These are phyloP conservation scores for Prionace glauca DNA, from an alignment of 2,797 vertebrate species.

Conservation along the genomic window DNA sequence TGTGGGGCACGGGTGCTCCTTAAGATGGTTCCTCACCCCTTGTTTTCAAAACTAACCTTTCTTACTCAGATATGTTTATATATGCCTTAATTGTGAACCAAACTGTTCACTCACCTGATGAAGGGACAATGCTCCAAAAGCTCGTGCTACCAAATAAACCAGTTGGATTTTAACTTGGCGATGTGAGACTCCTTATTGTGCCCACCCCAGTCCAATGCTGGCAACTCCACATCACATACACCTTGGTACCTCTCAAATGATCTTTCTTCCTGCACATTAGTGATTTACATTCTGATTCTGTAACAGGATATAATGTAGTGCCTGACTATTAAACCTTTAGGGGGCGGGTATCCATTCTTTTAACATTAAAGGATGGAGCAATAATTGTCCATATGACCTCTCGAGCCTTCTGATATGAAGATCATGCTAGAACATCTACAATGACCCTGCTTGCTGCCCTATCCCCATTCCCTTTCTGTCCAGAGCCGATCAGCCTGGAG, in stretches of 20 bases:
- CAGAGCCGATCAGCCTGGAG: too few species aligned
- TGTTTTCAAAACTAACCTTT: background rate
- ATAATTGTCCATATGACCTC: background rate
- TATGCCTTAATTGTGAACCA: too few species aligned
- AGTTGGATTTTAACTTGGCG: too few species aligned
- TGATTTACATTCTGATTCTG: background rate
- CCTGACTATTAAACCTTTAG: background rate
- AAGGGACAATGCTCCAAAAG: too few species aligned
- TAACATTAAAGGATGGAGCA: background rate
- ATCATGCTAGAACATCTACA: background rate
- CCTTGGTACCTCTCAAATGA: background rate
- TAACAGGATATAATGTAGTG: background rate
- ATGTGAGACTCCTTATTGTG: too few species aligned
- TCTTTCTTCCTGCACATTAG: background rate
- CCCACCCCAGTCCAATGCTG: too few species aligned
- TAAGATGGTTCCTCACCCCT: background rate
- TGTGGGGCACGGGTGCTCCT: background rate
- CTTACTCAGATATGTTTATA: background rate
- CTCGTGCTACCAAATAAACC: too few species aligned
- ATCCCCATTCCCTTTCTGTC: background rate
- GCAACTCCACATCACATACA: too few species aligned
- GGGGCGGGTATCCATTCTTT: background rate
- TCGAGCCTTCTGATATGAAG: background rate
- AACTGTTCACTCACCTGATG: too few species aligned
- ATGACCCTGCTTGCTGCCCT: background rate